Percentiles rank a stretch among this genome's conserved stretches.
Evolutionary conservation across 1,140 invertebrate species (phyloP).

Genomic region (Dufourea novaeangliae): DNA sequence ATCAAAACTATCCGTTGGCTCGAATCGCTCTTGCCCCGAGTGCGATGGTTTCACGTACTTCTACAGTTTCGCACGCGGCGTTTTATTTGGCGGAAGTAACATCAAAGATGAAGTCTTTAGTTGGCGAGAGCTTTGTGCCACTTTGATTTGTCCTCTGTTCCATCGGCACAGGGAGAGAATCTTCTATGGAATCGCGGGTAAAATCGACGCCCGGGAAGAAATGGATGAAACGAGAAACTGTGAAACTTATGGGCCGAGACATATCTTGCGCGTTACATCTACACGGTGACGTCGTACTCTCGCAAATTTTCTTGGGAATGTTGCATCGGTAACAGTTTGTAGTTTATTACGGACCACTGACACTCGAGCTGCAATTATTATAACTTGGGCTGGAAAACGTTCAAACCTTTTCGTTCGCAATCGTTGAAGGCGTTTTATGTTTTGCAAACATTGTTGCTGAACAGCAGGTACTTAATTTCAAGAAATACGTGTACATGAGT

Average conservation of each 20-base stretch:
- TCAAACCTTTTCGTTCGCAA: neutral
- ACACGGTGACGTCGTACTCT: neutral
- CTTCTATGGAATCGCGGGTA: neutral
- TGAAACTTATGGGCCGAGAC: neutral
- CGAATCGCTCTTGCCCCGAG: neutral
- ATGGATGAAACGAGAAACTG: neutral
- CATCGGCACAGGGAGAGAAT: neutral
- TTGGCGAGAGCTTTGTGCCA: neutral
- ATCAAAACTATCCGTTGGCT: neutral
- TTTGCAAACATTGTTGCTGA: neutral
- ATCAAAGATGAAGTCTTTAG: constrained; percentile 3
- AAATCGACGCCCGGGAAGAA: neutral
- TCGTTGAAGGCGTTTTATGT: neutral
- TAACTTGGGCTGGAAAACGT: neutral
- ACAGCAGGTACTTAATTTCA: no score
- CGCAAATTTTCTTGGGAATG: neutral
- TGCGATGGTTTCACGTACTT: neutral
- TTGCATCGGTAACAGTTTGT: neutral
- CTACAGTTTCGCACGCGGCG: neutral
- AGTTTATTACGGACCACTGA: constrained; percentile 1
- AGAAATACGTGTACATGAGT: no score
- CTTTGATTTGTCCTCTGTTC: no score
- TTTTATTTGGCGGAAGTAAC: constrained; percentile 15
- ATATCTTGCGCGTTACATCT: neutral
- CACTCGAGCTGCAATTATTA: neutral